A percentile compares a stretch with the other conserved stretches of the same genome.
phyloP scores from a whole-genome alignment of 2,888 invertebrate genomes.

The Rotaria socialis region DNA sequence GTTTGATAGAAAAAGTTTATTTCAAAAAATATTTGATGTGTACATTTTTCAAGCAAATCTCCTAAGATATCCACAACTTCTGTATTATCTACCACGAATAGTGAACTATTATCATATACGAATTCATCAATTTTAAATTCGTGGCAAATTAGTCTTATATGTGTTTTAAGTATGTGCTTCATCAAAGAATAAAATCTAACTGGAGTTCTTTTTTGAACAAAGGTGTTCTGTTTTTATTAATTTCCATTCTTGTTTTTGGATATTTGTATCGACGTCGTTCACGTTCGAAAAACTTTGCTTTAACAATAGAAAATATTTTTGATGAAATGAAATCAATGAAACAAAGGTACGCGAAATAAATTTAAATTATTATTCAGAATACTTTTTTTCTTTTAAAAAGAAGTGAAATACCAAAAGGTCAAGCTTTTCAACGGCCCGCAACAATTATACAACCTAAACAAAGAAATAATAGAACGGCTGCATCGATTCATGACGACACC shows the following conservation, averaged over 20 bases:
- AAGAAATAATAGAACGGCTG: neutral
- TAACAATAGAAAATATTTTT: neutral
- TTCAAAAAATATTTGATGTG: no score
- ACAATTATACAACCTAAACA: neutral
- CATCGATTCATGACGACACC: neutral
- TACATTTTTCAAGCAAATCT: neutral
- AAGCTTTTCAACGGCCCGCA: neutral
- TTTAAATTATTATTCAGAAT: neutral
- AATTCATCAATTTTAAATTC: neutral
- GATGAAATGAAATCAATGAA: neutral
- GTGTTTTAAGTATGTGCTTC: neutral
- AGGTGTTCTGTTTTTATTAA: neutral
- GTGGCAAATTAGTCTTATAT: neutral
- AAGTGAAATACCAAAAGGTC: neutral
- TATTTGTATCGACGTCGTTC: neutral
- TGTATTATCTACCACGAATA: neutral
- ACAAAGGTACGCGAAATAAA: neutral
- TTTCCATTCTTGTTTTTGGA: neutral
- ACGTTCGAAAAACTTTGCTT: neutral
- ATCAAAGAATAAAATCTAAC: neutral
- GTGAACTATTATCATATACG: neutral
- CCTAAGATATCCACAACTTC: neutral
- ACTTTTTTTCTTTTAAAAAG: neutral
- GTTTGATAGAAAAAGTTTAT: neutral
- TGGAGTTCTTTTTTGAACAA: neutral